Conservation (phyloP, 2,888 invertebrate genomes). For the Papilio demoleus region DNA sequence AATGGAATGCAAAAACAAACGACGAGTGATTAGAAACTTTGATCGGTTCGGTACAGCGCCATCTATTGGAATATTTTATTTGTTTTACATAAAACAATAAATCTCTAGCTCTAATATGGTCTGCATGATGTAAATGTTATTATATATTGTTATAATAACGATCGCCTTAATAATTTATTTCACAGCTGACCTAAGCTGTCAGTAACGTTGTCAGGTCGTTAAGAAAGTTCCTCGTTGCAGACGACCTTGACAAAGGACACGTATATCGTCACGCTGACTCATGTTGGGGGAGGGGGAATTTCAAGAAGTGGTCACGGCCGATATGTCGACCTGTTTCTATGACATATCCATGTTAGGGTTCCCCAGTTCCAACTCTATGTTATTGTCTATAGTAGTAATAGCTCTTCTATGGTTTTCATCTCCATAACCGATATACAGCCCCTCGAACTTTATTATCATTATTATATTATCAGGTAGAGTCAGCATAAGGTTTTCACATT, state of each 20-base stretch:
- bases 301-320: conserved; percentile 43
- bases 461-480: no score
- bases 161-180: background rate
- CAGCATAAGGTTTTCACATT: no score
- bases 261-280: conserved; percentile 43
- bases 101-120: background rate
- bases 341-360: conserved; percentile 11
- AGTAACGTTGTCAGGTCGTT: conserved; percentile 11
- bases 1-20: background rate
- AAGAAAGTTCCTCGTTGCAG: conserved; percentile 32
- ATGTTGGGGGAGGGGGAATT: conserved; percentile 31
- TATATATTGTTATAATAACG: no score
- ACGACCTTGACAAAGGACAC: conserved; percentile 43
- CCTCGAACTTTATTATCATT: no score
- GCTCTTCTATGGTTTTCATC: no score
- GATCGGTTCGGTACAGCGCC: conserved; percentile 1
- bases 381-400: no score
- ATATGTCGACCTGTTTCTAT: conserved; percentile 32
- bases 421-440: no score
- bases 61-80: background rate
- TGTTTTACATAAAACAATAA: background rate
- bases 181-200: background rate
- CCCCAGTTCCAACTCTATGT: background rate
- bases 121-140: no score
- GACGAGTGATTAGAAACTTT: conserved; percentile 1